phyloP scores from a whole-genome alignment of 2,888 invertebrate genomes.

The Sinopyrophorus schimmeli region DNA sequence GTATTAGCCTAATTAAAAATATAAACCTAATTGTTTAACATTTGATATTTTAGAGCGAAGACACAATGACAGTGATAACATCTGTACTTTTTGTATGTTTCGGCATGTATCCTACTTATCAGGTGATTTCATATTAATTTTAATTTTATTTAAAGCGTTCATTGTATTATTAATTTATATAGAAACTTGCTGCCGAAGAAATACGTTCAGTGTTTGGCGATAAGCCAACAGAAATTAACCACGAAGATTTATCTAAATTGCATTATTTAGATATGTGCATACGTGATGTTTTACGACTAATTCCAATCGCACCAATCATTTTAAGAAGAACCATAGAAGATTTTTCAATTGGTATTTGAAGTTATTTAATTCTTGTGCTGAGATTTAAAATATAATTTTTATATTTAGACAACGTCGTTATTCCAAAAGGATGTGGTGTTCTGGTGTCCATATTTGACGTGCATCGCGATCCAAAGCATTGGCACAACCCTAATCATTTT shows the following conservation, averaged over 20 bases:
- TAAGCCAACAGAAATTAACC: constrained; percentile 4
- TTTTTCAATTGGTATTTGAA: constrained; percentile 39
- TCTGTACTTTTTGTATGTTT: constrained; percentile 42
- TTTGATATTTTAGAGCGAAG: constrained; percentile 42
- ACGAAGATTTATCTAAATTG: constrained; percentile 39
- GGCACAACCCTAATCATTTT: constrained; percentile 47
- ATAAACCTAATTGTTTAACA: background rate
- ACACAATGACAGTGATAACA: constrained; percentile 41
- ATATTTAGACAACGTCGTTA: constrained; percentile 13
- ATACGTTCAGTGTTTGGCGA: constrained; percentile 40
- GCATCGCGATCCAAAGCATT: constrained; percentile 41
- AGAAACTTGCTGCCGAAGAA: constrained; percentile 41
- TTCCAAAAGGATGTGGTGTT: constrained; percentile 23
- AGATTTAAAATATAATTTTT: background rate
- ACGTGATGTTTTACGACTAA: constrained; percentile 45
- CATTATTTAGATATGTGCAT: constrained; percentile 45
- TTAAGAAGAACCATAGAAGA: constrained; percentile 41
- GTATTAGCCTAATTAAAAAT: background rate
- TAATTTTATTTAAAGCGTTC: too few species aligned
- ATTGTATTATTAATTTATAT: too few species aligned
- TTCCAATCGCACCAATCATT: constrained; percentile 46
- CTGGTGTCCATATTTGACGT: constrained; percentile 17
- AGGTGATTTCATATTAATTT: constrained; percentile 41
- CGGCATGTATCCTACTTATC: constrained; percentile 49
- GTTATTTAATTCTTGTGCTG: background rate